phyloP scores from a whole-genome alignment of 2,113 vertebrate species.

The Fulmarus glacialis region DNA sequence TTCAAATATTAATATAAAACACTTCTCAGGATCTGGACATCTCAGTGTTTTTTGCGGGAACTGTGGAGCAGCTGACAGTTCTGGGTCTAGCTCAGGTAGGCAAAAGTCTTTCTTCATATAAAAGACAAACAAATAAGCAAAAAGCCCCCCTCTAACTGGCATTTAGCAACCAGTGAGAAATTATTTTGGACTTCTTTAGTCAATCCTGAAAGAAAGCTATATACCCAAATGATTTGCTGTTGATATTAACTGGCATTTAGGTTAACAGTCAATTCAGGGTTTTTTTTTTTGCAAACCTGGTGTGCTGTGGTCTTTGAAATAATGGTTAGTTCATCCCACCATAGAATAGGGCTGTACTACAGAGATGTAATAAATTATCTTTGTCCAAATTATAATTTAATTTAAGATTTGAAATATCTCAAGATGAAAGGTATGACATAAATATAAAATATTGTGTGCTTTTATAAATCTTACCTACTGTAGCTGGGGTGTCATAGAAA shows the following conservation, averaged over 20 bases:
- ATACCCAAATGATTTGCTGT: neutral
- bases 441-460: neutral
- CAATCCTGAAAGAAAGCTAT: neutral
- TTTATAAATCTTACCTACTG: neutral
- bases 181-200: neutral
- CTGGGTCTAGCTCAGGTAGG: neutral
- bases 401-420: neutral
- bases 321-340: neutral
- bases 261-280: neutral
- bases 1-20: slow-evolving; percentile 46
- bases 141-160: neutral
- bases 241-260: neutral
- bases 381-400: neutral
- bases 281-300: neutral
- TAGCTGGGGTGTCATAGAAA: neutral
- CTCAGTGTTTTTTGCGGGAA: neutral
- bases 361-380: neutral
- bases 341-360: neutral
- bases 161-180: slow-evolving; percentile 27
- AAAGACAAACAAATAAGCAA: neutral
- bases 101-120: neutral
- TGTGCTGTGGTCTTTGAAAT: neutral
- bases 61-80: slow-evolving; percentile 24
- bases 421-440: neutral
- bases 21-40: neutral